These are phyloP conservation scores for Ornithoptera priamus DNA, from an alignment of 2,888 invertebrate genomes.

Conservation along the genomic window DNA sequence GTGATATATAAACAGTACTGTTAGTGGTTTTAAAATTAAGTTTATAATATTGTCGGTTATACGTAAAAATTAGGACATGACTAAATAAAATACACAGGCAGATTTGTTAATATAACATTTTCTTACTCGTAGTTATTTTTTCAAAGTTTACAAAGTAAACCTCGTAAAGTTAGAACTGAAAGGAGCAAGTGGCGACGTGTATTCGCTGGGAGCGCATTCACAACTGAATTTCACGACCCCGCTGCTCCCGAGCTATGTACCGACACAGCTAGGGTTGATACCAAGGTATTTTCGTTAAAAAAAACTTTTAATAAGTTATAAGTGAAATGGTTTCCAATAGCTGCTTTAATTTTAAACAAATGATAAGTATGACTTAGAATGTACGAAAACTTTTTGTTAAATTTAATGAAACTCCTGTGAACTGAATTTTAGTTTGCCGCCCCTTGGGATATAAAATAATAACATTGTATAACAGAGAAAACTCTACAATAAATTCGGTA, in stretches of 20 bases:
- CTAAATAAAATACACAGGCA: too few species aligned
- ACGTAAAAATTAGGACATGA: too few species aligned
- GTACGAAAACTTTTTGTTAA: neutral
- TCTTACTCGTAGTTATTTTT: neutral
- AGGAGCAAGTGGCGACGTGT: constrained; percentile 40
- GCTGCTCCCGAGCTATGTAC: constrained; percentile 59
- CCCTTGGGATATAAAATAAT: neutral
- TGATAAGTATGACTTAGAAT: neutral
- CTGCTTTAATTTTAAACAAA: neutral
- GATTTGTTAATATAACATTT: too few species aligned
- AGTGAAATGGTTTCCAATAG: neutral
- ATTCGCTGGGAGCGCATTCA: constrained; percentile 46
- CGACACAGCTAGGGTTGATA: constrained; percentile 24
- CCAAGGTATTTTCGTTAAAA: neutral
- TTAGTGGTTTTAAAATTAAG: too few species aligned
- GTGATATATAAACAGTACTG: too few species aligned
- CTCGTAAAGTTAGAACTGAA: constrained; percentile 38
- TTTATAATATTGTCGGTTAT: too few species aligned
- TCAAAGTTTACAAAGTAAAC: constrained; percentile 14
- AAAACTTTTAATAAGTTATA: neutral
- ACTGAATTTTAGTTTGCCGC: neutral
- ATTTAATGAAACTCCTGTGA: neutral
- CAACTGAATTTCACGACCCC: constrained; percentile 45
- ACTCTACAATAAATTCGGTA: too few species aligned
- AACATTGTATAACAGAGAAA: too few species aligned